Evolutionary conservation across 2,797 vertebrate species (phyloP).

Genomic region (Manis javanica): DNA sequence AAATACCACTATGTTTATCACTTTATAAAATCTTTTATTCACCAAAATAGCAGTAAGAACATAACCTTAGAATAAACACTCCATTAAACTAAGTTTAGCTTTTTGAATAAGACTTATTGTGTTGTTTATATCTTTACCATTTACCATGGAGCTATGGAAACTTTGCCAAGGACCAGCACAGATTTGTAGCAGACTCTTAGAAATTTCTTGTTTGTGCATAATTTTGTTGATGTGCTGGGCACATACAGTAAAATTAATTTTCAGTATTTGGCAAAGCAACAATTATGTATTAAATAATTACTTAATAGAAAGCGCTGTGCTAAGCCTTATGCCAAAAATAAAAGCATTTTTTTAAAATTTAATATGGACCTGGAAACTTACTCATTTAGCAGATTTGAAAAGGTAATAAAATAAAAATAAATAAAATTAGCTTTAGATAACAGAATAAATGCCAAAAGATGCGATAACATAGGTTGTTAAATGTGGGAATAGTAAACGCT

Average conservation of each 20-base stretch:
- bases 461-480: background rate
- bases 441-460: background rate
- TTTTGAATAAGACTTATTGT: background rate
- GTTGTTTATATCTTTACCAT: background rate
- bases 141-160: background rate
- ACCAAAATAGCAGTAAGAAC: background rate
- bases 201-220: background rate
- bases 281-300: background rate
- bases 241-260: background rate
- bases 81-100: background rate
- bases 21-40: conserved; percentile 2
- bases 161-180: background rate
- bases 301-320: background rate
- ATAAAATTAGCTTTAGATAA: conserved; percentile 2
- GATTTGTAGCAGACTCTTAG: background rate
- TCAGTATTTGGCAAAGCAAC: conserved; percentile 23
- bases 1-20: background rate
- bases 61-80: background rate
- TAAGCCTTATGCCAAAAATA: background rate
- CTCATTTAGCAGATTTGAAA: background rate
- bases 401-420: background rate
- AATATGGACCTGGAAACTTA: background rate
- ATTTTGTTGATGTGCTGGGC: background rate
- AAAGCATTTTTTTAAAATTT: background rate
- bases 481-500: background rate